A percentile compares a stretch with the other conserved stretches of the same genome.
These are phyloP conservation scores for Dysmachus trigonus DNA, from an alignment of 2,888 invertebrate species.

Conservation along the genomic window DNA sequence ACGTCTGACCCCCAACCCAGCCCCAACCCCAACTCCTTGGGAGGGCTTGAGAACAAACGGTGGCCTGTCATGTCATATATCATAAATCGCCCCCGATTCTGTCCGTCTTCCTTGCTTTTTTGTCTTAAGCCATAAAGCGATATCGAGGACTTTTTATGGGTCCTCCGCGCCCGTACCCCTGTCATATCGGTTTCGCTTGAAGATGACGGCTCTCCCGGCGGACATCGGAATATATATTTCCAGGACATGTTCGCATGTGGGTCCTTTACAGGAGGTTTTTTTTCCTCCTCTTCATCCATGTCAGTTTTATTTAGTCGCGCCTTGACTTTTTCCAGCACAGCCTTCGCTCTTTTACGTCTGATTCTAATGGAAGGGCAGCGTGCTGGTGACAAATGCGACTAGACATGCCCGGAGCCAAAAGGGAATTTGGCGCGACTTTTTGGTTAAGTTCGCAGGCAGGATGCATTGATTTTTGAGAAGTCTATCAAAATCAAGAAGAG, in stretches of 20 bases:
- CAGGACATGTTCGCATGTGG: background rate
- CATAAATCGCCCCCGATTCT: slow-evolving; percentile 26
- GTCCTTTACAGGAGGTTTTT: background rate
- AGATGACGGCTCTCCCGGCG: slow-evolving; percentile 30
- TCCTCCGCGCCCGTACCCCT: background rate
- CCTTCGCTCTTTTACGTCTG: background rate
- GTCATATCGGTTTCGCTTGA: slow-evolving; percentile 32
- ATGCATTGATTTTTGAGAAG: background rate
- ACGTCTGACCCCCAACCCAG: slow-evolving; percentile 4
- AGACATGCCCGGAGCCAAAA: slow-evolving; percentile 8
- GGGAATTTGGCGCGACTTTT: background rate
- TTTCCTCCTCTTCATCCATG: background rate
- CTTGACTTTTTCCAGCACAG: background rate
- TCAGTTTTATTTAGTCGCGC: slow-evolving; percentile 22
- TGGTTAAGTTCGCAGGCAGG: background rate
- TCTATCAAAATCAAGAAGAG: background rate
- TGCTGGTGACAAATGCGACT: slow-evolving; percentile 6
- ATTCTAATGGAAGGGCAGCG: slow-evolving; percentile 5
- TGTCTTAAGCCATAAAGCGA: slow-evolving; percentile 14
- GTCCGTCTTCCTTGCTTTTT: background rate
- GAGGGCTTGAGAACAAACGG: background rate
- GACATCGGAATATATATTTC: slow-evolving; percentile 29
- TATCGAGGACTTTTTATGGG: slow-evolving; percentile 26
- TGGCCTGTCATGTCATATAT: slow-evolving; percentile 4
- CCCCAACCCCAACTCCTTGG: background rate